Conservation (phyloP, 1,140 invertebrate genomes). For the Alviniconcha marisindica region DNA sequence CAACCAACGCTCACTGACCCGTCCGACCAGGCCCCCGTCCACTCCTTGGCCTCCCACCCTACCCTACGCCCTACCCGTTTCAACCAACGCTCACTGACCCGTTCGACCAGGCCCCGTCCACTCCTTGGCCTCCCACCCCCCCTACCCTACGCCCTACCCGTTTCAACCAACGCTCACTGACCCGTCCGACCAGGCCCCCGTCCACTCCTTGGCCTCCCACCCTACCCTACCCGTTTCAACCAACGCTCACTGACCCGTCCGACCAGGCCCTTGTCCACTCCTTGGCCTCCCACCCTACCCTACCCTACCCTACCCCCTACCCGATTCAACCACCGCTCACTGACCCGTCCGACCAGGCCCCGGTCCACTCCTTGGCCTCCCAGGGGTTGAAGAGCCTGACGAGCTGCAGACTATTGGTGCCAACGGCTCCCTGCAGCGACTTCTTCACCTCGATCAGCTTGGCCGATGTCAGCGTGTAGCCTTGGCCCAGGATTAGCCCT, state of each 20-base stretch:
- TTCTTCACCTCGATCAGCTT: conserved; percentile 78
- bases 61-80: background rate
- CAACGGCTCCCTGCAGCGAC: conserved; percentile 78
- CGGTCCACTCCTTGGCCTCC: conserved; percentile 83
- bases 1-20: too few species aligned
- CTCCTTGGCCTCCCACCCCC: conserved; percentile 82
- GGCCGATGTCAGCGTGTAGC: conserved; percentile 84
- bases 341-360: conserved; percentile 79
- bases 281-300: background rate
- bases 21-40: too few species aligned
- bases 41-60: background rate
- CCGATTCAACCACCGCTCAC: background rate
- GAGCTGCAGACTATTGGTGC: conserved; percentile 58
- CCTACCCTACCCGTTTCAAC: background rate
- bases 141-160: too few species aligned
- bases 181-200: too few species aligned
- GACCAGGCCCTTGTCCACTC: background rate
- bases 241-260: too few species aligned
- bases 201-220: background rate
- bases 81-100: conserved; percentile 41
- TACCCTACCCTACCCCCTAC: background rate
- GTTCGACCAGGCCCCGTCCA: conserved; percentile 84
- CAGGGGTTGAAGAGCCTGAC: conserved; percentile 81
- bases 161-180: too few species aligned
- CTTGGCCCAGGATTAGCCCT: conserved; percentile 83